Conservation (phyloP, 2,113 vertebrate species). For the Circaetus gallicus region DNA sequence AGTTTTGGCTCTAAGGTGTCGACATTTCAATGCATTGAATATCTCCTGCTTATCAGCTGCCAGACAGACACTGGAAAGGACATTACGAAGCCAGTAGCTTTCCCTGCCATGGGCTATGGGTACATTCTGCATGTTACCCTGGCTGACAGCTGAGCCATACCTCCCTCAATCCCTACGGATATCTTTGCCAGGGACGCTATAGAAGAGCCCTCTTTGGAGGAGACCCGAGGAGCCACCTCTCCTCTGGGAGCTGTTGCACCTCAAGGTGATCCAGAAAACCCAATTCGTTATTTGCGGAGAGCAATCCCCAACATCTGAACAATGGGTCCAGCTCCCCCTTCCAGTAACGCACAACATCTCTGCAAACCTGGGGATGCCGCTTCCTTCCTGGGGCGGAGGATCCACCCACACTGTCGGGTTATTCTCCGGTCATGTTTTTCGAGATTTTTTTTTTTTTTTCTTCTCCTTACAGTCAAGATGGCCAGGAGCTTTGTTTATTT, state of each 20-base stretch:
- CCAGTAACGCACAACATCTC: neutral
- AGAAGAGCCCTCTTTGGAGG: neutral
- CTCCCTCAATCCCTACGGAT: neutral
- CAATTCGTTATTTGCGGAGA: neutral
- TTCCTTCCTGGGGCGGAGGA: neutral
- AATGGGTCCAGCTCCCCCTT: accelerated
- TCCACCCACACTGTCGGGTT: neutral
- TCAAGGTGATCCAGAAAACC: neutral
- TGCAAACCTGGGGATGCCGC: neutral
- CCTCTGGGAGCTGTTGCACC: neutral
- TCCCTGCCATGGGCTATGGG: neutral
- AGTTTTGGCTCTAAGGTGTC: neutral
- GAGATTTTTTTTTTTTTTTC: neutral
- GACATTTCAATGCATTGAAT: neutral
- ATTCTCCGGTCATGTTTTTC: neutral
- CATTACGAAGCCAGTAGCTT: neutral
- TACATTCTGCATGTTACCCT: accelerated
- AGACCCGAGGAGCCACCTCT: neutral
- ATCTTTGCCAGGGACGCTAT: neutral
- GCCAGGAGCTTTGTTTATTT: neutral
- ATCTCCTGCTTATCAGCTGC: neutral
- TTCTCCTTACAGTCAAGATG: neutral
- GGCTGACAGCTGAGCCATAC: neutral
- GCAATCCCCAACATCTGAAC: neutral
- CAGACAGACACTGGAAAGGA: neutral